These are phyloP conservation scores for Brachypterus glaber DNA, from an alignment of 2,888 invertebrate species.

Conservation along the genomic window DNA sequence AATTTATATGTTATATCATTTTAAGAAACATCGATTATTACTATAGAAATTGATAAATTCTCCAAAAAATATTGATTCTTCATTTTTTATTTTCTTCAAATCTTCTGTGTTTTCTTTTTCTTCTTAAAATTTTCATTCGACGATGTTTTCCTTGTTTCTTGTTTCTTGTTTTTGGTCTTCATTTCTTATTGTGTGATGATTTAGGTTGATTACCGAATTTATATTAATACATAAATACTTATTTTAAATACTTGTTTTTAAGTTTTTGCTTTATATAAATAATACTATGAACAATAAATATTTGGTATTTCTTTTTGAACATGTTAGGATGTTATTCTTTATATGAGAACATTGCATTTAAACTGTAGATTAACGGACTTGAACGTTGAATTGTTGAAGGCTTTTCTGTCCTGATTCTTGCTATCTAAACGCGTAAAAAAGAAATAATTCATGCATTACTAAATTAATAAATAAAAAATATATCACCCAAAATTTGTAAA, in stretches of 20 bases:
- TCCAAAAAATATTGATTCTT: slow-evolving; percentile 1
- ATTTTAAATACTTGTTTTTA: slow-evolving; percentile 12
- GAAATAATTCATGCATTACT: slow-evolving; percentile 8
- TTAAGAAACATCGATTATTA: not conserved
- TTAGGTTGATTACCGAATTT: slow-evolving; percentile 3
- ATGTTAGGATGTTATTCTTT: slow-evolving; percentile 9
- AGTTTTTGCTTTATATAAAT: slow-evolving; percentile 1
- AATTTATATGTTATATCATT: too few species aligned
- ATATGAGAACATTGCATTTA: slow-evolving; percentile 34
- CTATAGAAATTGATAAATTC: slow-evolving; percentile 7
- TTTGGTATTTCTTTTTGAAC: not conserved
- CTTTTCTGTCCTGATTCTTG: slow-evolving; percentile 38
- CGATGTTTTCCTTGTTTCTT: slow-evolving; percentile 1
- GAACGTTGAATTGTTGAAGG: slow-evolving; percentile 33
- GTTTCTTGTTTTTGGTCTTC: too few species aligned
- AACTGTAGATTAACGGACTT: slow-evolving; percentile 39
- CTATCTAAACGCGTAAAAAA: slow-evolving; percentile 28
- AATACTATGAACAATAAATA: slow-evolving; percentile 9
- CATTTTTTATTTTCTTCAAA: slow-evolving; percentile 4
- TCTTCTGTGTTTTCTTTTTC: slow-evolving; percentile 6
- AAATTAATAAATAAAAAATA: slow-evolving; percentile 19
- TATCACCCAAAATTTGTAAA: slow-evolving; percentile 14
- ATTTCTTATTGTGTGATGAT: too few species aligned
- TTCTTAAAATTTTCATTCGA: not conserved
- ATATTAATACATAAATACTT: slow-evolving; percentile 13